Conservation (phyloP, 53 echinoderm and acorn worm genomes). For the Astropecten irregularis region DNA sequence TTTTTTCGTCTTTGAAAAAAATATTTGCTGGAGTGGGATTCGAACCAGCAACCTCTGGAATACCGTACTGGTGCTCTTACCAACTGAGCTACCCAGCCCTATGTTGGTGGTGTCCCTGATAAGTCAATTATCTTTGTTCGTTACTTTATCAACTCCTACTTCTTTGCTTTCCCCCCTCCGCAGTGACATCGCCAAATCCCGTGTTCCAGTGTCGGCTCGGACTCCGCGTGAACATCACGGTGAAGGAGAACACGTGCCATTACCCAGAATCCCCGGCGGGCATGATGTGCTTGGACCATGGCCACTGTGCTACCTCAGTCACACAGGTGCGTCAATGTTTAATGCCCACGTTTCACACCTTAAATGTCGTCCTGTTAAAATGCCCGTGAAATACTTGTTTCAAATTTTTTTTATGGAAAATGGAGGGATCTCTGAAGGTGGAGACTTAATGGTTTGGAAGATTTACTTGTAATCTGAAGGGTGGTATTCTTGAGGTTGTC, state of each 20-base stretch:
- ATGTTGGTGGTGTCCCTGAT: too few species aligned
- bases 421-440: not conserved
- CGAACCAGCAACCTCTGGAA: too few species aligned
- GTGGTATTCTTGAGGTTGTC: too few species aligned
- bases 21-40: too few species aligned
- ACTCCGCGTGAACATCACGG: conserved; percentile 87
- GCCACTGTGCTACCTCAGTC: conserved; percentile 72
- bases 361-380: not conserved
- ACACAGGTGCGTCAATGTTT: conserved; percentile 84
- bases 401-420: not conserved
- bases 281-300: conserved; percentile 87
- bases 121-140: not conserved
- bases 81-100: too few species aligned
- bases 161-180: not conserved
- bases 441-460: too few species aligned
- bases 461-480: too few species aligned
- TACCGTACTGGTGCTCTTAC: too few species aligned
- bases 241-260: conserved; percentile 86
- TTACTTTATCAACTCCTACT: not conserved
- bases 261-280: conserved; percentile 77
- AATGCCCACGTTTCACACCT: too few species aligned
- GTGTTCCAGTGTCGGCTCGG: conserved; percentile 91
- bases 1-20: too few species aligned
- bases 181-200: conserved; percentile 73
- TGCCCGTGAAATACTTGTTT: not conserved